Evolutionary conservation across 2,797 vertebrate genomes (phyloP), one percentile per base, ranked within the genome.

Genomic region (Neopelma chrysocephalum): DNA sequence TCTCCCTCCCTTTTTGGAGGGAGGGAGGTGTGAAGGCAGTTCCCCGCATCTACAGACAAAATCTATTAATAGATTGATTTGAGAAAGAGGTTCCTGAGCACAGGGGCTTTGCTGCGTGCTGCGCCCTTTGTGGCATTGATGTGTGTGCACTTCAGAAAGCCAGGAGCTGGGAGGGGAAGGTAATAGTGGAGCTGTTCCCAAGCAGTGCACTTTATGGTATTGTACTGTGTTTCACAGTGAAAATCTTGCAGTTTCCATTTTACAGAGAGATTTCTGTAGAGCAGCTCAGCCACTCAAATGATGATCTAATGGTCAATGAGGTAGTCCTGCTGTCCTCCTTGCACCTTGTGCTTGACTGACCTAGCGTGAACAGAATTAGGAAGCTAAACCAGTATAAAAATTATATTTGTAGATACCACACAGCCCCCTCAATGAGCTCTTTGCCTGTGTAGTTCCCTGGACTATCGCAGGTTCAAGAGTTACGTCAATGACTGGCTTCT

Each of bases 371-470:
- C 40, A 38, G 51, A 89, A 70, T 22, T 3, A 2, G 17, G 38
- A 78, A 57, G 11, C 6, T 53, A 56, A 64, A 26, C 2, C 2
- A 34, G 10, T 50, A 20, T 62, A 64, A 79, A 79, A 72, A 21
- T 7, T 47, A 1, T 5, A 70, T 80, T 56, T 1, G 1, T 12
- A 15, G 32, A 12, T 60, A 18, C 26, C 7, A 13, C 1, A 11
- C 11, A 9, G 23, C 15, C 10, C 8, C 12, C 1, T 1, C 25
- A 31, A 0, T 29, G 32, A 45, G 6, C 8, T 72, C 12, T 51
- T 47, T 68, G 5, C 42, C 9, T 42, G 2, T 69, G 36, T 54
- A 40, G n/a, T 50, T 53, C 9, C 22, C 26, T 65, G 32, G 38
- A 21, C 17, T 75, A 0, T 47, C 8, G 0, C 8, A 34, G 5